Evolutionary conservation across 2,797 vertebrate species (phyloP), one percentile per base, ranked within the genome.

Genomic region (Periparus ater): DNA sequence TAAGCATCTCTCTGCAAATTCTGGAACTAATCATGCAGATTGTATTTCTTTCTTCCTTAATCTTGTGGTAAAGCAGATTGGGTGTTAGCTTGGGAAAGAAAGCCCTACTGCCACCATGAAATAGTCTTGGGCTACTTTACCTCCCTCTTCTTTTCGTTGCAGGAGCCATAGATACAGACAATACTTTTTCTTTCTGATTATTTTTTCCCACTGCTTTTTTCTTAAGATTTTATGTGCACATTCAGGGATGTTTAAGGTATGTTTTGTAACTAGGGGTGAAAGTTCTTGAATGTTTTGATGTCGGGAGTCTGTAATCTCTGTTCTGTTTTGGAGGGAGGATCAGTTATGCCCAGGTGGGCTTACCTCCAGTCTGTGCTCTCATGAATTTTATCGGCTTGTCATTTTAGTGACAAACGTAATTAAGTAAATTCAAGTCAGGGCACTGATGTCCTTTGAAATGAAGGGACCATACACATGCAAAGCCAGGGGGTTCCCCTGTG

Each of bases 1-100:
- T 94, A 77, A 91, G 67, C 65, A 82, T 71, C 61, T 91, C 60
- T 7, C 60, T 79, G 73, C 85, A 93, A 70, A 94, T 92, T 93
- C 91, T 95, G 94, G 91, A 96, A 93, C 63, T 79, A 96, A 93
- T 89, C 29, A 76, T 22, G 79, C 38, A 75, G 68, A 65, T 20
- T 44, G 22, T 72, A 75, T 78, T 91, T 95, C 73, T 94, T 95
- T 88, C 77, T 94, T 91, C 67, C 83, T 63, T 88, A 73, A 86
- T 67, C 79, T 88, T 1, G 5, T 36, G 40, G 55, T 66, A 60
- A 93, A 84, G 73, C 42, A 78, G 62, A 79, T 57, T 90, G 85
- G 70, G 75, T 91, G 78, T 76, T 62, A 89, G 55, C 51, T 85
- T 92, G 88, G 71, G 89, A 89, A 87, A 84, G 58, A 78, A 91